Evolutionary conservation across 1,140 invertebrate species (phyloP).

Genomic region (Drosophila arizonae): DNA sequence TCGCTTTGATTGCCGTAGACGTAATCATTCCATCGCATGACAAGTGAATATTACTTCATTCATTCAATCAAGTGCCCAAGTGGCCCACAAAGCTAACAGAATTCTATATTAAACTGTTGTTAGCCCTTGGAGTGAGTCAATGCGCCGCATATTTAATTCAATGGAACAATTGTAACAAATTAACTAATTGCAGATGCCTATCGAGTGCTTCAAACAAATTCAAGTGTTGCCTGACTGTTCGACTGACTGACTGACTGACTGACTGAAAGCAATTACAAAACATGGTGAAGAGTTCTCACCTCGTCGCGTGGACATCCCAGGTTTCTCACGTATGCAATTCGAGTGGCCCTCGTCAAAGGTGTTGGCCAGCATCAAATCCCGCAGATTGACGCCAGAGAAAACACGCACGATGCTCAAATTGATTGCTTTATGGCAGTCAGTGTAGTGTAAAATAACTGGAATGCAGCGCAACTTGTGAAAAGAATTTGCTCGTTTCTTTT

Average conservation of each 20-base stretch:
- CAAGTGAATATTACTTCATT: conserved; percentile 61
- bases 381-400: conserved; percentile 33
- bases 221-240: conserved; percentile 42
- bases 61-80: conserved; percentile 65
- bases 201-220: conserved; percentile 45
- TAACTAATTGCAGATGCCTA: conserved; percentile 62
- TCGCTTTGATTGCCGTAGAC: conserved; percentile 32
- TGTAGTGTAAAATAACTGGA: conserved; percentile 62
- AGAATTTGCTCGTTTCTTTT: conserved; percentile 58
- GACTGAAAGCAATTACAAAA: conserved; percentile 70
- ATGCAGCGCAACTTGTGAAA: conserved; percentile 61
- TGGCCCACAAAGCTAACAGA: conserved; percentile 47
- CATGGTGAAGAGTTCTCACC: conserved; percentile 49
- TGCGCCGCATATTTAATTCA: conserved; percentile 37
- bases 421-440: conserved; percentile 73
- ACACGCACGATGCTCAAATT: conserved; percentile 47
- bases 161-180: conserved; percentile 41
- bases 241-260: conserved; percentile 39
- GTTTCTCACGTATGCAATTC: background rate
- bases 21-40: conserved; percentile 74
- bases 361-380: conserved; percentile 53
- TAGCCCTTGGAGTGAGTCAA: background rate
- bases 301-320: background rate
- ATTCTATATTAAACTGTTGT: conserved; percentile 14
- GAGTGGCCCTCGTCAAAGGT: conserved; percentile 66